phyloP scores from a whole-genome alignment of 2,113 vertebrate species.

The Picathartes gymnocephalus region DNA sequence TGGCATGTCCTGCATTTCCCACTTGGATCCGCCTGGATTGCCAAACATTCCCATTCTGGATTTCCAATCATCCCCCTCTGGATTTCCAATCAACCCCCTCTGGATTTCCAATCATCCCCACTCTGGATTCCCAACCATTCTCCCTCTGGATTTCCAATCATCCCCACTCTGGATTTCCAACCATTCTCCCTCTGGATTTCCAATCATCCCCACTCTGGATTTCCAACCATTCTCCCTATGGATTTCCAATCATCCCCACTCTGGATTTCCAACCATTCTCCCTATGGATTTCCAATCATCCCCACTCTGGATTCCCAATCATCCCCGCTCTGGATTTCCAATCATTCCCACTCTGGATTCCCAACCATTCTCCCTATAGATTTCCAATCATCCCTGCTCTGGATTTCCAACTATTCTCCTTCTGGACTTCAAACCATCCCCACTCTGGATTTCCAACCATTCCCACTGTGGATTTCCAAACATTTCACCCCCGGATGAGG shows the following conservation, averaged over 20 bases:
- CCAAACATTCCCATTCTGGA: background rate
- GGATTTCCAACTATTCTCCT: background rate
- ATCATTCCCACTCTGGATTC: rapidly evolving
- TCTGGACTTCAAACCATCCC: background rate
- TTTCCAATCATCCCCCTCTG: rapidly evolving
- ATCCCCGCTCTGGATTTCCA: background rate
- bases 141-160: too few relatives aligned
- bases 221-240: background rate
- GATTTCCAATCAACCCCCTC: too few relatives aligned
- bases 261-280: background rate
- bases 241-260: background rate
- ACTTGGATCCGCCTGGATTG: background rate
- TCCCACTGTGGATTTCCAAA: too few relatives aligned
- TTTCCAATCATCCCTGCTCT: too few relatives aligned
- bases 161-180: background rate
- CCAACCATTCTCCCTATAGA: rapidly evolving
- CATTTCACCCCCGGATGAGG: background rate
- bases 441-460: background rate
- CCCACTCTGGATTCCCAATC: background rate
- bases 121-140: background rate
- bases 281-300: background rate
- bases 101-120: background rate
- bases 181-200: too few relatives aligned
- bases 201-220: background rate
- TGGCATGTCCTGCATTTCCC: background rate